Percentiles rank a stretch among this genome's conserved stretches.
phyloP scores from a whole-genome alignment of 2,888 invertebrate genomes.

The Cactoblastis cactorum region DNA sequence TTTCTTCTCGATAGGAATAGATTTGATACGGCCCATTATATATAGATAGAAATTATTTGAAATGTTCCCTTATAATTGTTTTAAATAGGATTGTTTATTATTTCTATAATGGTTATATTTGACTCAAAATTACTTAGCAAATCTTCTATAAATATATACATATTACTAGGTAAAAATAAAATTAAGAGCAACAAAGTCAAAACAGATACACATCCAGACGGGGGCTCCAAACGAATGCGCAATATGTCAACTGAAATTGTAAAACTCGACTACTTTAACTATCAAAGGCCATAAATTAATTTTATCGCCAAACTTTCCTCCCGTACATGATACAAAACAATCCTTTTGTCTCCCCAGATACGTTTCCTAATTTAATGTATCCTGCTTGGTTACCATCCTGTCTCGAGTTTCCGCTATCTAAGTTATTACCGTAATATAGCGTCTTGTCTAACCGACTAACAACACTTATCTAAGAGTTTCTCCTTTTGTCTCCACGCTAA shows the following conservation, averaged over 20 bases:
- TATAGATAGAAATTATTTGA: too few species aligned
- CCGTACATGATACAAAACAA: conserved; percentile 12
- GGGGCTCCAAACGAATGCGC: background rate
- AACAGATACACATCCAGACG: background rate
- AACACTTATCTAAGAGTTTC: conserved; percentile 71
- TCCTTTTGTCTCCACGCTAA: conserved; percentile 71
- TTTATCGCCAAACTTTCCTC: conserved; percentile 14
- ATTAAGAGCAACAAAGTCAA: background rate
- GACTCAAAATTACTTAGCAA: background rate
- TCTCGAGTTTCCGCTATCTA: conserved; percentile 45
- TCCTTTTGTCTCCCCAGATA: conserved; percentile 25
- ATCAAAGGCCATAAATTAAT: conserved; percentile 5
- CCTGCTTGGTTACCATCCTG: conserved; percentile 48
- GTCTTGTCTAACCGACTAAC: conserved; percentile 45
- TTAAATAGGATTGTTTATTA: too few species aligned
- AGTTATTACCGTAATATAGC: conserved; percentile 67
- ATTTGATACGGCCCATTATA: too few species aligned
- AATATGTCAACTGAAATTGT: conserved; percentile 5
- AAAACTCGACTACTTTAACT: conserved; percentile 4
- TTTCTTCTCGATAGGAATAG: too few species aligned
- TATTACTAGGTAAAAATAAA: background rate
- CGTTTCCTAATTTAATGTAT: conserved; percentile 63
- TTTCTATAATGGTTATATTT: too few species aligned
- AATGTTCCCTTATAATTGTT: too few species aligned
- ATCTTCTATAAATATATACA: background rate